Evolutionary conservation across 2,888 invertebrate genomes (phyloP).

Genomic region (Eristalis arbustorum): DNA sequence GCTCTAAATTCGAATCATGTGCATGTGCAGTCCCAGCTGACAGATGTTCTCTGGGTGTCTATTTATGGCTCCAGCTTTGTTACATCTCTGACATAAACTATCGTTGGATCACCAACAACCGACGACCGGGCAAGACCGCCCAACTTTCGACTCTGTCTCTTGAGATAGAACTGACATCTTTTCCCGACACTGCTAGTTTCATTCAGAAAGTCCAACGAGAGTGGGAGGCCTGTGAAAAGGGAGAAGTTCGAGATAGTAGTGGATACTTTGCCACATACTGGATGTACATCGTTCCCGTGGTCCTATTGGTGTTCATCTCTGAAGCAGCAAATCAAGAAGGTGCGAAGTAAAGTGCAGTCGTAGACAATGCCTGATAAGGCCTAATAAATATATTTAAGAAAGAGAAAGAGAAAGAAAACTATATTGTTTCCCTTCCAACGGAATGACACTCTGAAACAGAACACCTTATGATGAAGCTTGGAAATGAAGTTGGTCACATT

Average conservation of each 20-base stretch:
- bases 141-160: slow-evolving; percentile 78
- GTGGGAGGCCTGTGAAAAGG: slow-evolving; percentile 92
- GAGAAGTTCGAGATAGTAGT: slow-evolving; percentile 95
- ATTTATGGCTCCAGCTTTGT: slow-evolving; percentile 90
- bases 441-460: no score
- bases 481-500: no score
- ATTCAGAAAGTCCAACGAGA: slow-evolving; percentile 96
- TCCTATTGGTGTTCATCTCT: slow-evolving; percentile 93
- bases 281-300: slow-evolving; percentile 99
- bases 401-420: not conserved
- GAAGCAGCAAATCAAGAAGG: slow-evolving; percentile 91
- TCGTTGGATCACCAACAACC: slow-evolving; percentile 80
- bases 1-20: slow-evolving; percentile 87
- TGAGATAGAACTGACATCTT: slow-evolving; percentile 89
- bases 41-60: slow-evolving; percentile 89
- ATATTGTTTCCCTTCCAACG: no score
- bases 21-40: slow-evolving; percentile 88
- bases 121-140: slow-evolving; percentile 72
- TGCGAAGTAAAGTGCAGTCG: slow-evolving; percentile 72
- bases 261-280: slow-evolving; percentile 99
- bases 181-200: slow-evolving; percentile 97
- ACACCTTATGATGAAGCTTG: no score
- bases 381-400: not conserved
- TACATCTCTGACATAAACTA: slow-evolving; percentile 85
- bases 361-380: not conserved